Base-by-base conservation (phyloP, 2,888 invertebrate genomes). In the Acleris emargana region DNA sequence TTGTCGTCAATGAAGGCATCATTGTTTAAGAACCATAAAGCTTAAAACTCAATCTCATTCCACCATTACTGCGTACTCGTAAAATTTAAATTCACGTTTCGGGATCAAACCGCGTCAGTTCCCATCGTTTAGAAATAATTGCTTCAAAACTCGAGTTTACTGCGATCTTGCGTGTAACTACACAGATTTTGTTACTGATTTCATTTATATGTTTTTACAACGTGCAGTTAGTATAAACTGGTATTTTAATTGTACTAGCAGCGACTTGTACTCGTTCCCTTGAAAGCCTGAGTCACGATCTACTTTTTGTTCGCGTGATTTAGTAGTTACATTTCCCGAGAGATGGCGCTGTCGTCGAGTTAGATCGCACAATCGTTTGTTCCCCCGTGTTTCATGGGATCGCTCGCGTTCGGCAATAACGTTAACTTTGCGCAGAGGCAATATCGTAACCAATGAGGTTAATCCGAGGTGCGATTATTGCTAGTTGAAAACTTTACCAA, bases 401-500 rank as follows among this genome's bases (percentile, higher is more conserved):
- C 2, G 0, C 53, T 13, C 5, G 43, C 49, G 47, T 5, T 45
- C 11, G 49, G 0, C 3, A 0, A 0, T 6, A 0, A 0, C 2
- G 66, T 93, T 80, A 96, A 94, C 96, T 96, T 96, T 96, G 96
- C 96, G 96, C 96, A 96, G 96, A 94, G 96, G 96, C 96, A 94
- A 94, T 96, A 96, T 96, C 95, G 95, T 96, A 96, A 96, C 96
- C 96, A 94, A 96, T 96, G 96, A 97, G 95, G 96, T 95, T 94
- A 91, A 94, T 95, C 96, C 95, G 96, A 96, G 96, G 95, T 95
- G 96, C 95, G 95, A 95, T 96, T 96, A 96, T 97, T 97, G 96
- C 96, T 96, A 96, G 96, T 96, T 96, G 96, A 96, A 96, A 96
- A 96, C 96, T 96, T 96, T 95, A 96, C 96, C 96, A 97, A 96